phyloP scores from a whole-genome alignment of 1,140 invertebrate species.

The Potamilus streckersoni region DNA sequence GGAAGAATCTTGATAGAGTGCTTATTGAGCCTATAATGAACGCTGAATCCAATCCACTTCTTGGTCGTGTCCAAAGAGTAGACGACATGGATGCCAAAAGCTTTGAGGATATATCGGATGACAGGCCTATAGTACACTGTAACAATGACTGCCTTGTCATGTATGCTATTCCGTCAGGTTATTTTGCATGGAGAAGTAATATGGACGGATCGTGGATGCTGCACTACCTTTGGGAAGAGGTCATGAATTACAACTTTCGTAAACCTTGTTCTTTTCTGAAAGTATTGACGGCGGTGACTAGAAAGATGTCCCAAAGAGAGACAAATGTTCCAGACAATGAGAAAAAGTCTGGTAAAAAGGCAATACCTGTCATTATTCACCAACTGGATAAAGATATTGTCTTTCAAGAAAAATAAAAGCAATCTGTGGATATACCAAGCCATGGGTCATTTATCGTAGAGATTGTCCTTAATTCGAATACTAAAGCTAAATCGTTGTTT shows the following conservation, averaged over 20 bases:
- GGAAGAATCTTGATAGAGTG: no score
- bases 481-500: no score
- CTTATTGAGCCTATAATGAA: no score
- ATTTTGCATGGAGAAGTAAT: slow-evolving; percentile 25
- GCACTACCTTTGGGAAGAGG: slow-evolving; percentile 8
- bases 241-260: slow-evolving; percentile 8
- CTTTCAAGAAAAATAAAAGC: slow-evolving; percentile 4
- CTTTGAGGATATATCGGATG: background rate
- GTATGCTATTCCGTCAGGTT: slow-evolving; percentile 23
- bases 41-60: no score
- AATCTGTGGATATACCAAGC: no score
- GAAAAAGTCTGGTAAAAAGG: slow-evolving; percentile 10
- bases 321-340: slow-evolving; percentile 10
- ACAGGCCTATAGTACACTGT: slow-evolving; percentile 20
- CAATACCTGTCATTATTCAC: slow-evolving; percentile 21
- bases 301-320: slow-evolving; percentile 7
- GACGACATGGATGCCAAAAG: no score
- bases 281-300: slow-evolving; percentile 12
- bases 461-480: no score
- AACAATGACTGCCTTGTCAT: slow-evolving; percentile 21
- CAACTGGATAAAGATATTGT: slow-evolving; percentile 15
- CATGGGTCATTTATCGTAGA: no score
- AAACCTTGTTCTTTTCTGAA: slow-evolving; percentile 16
- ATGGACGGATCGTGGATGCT: slow-evolving; percentile 26
- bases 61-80: no score